Base-by-base conservation (phyloP, 2,797 vertebrate species). In the Acanthis flammea region DNA sequence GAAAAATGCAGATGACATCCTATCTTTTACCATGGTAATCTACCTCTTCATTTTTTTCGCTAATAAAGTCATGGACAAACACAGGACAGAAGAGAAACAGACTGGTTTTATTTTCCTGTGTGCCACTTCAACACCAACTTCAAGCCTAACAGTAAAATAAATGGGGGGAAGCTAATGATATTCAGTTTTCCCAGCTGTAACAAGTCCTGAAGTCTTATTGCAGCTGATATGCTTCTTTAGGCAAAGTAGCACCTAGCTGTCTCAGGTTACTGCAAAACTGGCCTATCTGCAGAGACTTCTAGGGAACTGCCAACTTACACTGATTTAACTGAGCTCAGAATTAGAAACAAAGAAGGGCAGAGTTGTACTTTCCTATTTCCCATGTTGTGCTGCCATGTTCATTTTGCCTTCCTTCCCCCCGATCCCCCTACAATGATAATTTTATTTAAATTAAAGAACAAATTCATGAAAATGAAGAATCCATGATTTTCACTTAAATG, bases 61-160 rank as follows among this genome's bases (percentile, higher is more conserved):
- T 50, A 73, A 58, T 54, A 60, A 16, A 54, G 21, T 57, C 31
- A 61, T 5, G 4, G 30, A 54, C 12, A 73, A 73, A 74, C 14
- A 39, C 35, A 60, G 35, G 50, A 70, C 25, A 51, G 27, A 82
- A 37, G 70, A 75, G 39, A 78, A 89, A 12, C 6, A 57, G 28
- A 54, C 51, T 79, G 54, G 8, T 60, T 88, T 89, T 83, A 75
- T 91, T 90, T 96, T 89, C 50, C 27, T 35, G n/a, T 67, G 27
- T 77, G 77, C 42, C 25, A 71, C 81, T 92, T 89, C 21, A 74
- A 44, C 41, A 60, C 12, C 77, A 93, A 73, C 68, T 85, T 63
- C 71, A 89, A 95, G 45, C n/a, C 57, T 54, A 79, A 60, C 39
- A 80, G 57, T 89, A 93, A 96, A 93, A 93, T 68, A 95, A 96